Base-by-base conservation (phyloP, 2,888 invertebrate genomes). In the Drosophila lacicola region DNA sequence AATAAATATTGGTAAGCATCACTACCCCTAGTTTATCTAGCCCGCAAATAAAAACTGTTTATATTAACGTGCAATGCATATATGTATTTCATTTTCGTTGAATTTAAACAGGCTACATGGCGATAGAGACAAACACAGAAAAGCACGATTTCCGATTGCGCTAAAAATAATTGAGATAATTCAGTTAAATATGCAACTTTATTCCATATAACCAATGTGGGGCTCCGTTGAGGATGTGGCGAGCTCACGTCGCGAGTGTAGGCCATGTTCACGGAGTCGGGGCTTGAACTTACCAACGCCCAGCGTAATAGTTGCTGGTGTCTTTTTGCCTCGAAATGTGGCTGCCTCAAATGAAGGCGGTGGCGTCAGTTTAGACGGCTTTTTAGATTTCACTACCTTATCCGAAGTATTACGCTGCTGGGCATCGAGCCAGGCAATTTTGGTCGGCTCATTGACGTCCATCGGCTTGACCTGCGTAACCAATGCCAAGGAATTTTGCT, bases 261-360 rank as follows among this genome's bases (percentile, higher is more conserved):
- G 37, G 10, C 73, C 76, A 4, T 64, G 72, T 1, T 57, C 61
- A 10, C 75, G 72, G 0, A n/a, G 11, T 1, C 80, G 61, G 1
- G 90, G 89, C 41, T 83, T 91, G 10, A 91, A 89, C 61, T 85
- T 85, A 3, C 83, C 74, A 4, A 82, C 87, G 8, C 85, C 88
- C 53, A 89, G 53, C 0, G 85, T 88, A 2, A 90, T 71, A 13
- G 70, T 60, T 3, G 72, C 25, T 0, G 86, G 79, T 19, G 85
- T 46, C 50, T 89, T 88, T 3, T 72, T 80, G 53, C 83, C 82
- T 17, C 87, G 78, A 50, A 87, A 84, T 13, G 84, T 90, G 25
- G 89, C 88, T 6, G 62, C 61, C 39, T 90, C 90, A 57, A 91
- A 90, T 25, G 88, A 77, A 2, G 91, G 91, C 13, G 91, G 90